phyloP scores from a whole-genome alignment of 1,140 invertebrate genomes.

The Drosophila serrata region DNA sequence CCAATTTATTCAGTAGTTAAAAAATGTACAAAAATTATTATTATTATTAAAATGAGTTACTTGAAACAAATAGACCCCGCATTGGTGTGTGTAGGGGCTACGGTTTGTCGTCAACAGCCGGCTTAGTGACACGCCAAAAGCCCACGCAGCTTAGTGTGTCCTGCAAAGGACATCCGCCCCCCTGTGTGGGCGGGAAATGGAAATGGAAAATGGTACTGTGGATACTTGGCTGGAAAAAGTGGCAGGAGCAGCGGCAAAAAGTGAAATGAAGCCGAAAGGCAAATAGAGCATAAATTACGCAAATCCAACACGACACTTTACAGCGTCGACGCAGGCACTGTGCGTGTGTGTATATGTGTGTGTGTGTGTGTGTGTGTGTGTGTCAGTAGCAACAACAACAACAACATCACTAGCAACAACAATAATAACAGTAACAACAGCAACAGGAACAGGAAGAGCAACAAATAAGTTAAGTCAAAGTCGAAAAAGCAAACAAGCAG shows the following conservation, averaged over 20 bases:
- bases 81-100: background rate
- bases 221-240: conserved; percentile 54
- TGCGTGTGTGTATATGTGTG: conserved; percentile 6
- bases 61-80: background rate
- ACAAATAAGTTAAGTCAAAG: conserved; percentile 83
- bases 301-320: conserved; percentile 81
- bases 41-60: background rate
- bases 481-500: conserved; percentile 75
- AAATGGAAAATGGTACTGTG: conserved; percentile 27
- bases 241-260: conserved; percentile 65
- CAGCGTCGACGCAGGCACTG: conserved; percentile 31
- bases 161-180: conserved; percentile 33
- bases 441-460: conserved; percentile 47
- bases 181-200: background rate
- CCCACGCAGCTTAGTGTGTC: conserved; percentile 49
- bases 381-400: conserved; percentile 30
- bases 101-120: conserved; percentile 38
- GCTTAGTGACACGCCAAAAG: conserved; percentile 41
- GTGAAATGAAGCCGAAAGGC: conserved; percentile 82
- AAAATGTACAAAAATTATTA: background rate
- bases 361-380: conserved; percentile 1
- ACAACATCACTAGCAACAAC: conserved; percentile 34
- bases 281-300: conserved; percentile 84
- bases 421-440: conserved; percentile 46
- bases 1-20: background rate